phyloP scores from a whole-genome alignment of 2,888 invertebrate genomes.

The Chrysolina oricalcia region DNA sequence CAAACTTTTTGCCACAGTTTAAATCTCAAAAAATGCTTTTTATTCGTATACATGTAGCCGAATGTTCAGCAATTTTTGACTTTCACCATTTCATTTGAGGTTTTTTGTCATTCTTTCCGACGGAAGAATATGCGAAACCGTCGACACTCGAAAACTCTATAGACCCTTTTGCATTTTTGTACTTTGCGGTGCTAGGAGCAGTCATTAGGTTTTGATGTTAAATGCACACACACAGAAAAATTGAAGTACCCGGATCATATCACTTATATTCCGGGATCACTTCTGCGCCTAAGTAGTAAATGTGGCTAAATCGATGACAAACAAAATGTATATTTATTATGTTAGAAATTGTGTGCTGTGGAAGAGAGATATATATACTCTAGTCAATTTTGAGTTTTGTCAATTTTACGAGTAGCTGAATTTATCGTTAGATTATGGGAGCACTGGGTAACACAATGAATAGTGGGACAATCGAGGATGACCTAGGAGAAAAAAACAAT shows the following conservation, averaged over 20 bases:
- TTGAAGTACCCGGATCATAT: constrained; percentile 59
- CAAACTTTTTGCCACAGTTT: too few species aligned
- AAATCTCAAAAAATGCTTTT: too few species aligned
- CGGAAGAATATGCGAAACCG: constrained; percentile 31
- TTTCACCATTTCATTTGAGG: too few species aligned
- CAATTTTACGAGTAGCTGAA: constrained; percentile 71
- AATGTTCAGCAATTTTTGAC: too few species aligned
- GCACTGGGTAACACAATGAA: constrained; percentile 62
- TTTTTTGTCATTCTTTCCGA: too few species aligned
- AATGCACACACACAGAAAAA: constrained; percentile 62
- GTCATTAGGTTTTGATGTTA: constrained; percentile 64
- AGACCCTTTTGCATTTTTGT: constrained; percentile 54
- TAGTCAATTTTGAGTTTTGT: constrained; percentile 73
- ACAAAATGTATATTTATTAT: constrained; percentile 64
- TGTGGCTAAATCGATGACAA: constrained; percentile 65
- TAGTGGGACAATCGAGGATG: constrained; percentile 31
- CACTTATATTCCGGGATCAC: constrained; percentile 50
- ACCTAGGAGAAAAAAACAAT: constrained; percentile 19
- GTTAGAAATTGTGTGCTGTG: constrained; percentile 67
- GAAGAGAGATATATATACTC: constrained; percentile 63
- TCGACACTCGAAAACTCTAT: constrained; percentile 40
- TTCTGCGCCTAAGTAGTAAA: constrained; percentile 69
- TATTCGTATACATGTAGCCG: too few species aligned
- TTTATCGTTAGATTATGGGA: constrained; percentile 66
- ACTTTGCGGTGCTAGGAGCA: constrained; percentile 59